phyloP scores from a whole-genome alignment of 1,140 invertebrate genomes.

The Aphis gossypii region DNA sequence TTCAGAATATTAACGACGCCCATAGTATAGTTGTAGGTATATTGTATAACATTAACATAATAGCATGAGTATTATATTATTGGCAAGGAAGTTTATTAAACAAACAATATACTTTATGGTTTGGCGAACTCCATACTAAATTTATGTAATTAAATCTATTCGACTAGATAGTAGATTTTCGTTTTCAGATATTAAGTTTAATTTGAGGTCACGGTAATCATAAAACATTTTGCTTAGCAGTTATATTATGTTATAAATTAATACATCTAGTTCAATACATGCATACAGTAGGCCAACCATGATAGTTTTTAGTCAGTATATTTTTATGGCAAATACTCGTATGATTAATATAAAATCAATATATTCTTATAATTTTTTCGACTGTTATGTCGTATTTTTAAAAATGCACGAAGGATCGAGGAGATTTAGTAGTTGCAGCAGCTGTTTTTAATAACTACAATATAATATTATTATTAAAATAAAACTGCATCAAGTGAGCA shows the following conservation, averaged over 20 bases:
- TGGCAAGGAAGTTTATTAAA: not conserved
- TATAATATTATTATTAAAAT: not conserved
- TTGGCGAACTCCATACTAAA: not conserved
- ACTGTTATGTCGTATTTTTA: not conserved
- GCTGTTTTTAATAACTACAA: not conserved
- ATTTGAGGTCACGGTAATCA: not conserved
- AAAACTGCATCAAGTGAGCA: not conserved
- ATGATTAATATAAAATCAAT: too few relatives aligned
- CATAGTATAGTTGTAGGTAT: too few relatives aligned
- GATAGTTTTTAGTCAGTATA: not conserved
- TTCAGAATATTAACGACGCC: too few relatives aligned
- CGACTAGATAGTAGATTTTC: not conserved
- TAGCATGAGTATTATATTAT: too few relatives aligned
- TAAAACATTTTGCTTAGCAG: not conserved
- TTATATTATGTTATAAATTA: not conserved
- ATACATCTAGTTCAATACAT: not conserved
- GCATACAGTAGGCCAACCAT: too few relatives aligned
- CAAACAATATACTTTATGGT: not conserved
- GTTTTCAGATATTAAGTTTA: not conserved
- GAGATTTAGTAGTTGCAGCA: too few relatives aligned
- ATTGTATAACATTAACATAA: too few relatives aligned
- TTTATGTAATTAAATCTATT: not conserved
- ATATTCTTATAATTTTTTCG: not conserved
- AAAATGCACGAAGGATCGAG: not conserved
- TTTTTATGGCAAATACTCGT: not conserved